Evolutionary conservation across 2,888 invertebrate species (phyloP).

Genomic region (Macaria notata): DNA sequence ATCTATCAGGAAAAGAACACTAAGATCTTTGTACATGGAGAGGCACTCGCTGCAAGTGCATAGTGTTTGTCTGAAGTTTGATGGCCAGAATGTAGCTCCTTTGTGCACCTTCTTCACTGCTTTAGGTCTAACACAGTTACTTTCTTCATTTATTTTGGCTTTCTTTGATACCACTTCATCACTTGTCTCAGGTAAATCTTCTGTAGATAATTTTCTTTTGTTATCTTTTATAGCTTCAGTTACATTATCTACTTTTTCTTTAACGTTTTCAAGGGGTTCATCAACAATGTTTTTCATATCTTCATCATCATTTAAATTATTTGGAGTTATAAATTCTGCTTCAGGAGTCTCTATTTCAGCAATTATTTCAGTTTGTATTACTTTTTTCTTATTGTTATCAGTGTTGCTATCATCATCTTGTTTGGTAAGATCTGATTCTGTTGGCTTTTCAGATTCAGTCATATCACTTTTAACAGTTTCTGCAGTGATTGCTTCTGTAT

Average conservation of each 20-base stretch:
- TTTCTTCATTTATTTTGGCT: conserved; percentile 46
- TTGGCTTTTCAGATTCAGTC: too few species aligned
- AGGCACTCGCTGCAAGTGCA: conserved; percentile 87
- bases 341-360: neutral
- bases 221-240: conserved; percentile 29
- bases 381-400: too few species aligned
- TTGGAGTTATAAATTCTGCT: neutral
- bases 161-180: conserved; percentile 49
- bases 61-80: conserved; percentile 88
- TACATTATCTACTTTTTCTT: conserved; percentile 4
- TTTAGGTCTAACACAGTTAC: conserved; percentile 57
- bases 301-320: neutral
- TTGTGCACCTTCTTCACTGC: conserved; percentile 51
- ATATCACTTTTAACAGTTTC: conserved; percentile 5
- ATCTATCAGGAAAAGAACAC: conserved; percentile 89
- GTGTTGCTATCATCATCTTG: too few species aligned
- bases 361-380: neutral
- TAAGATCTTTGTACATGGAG: conserved; percentile 86
- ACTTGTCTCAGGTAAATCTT: conserved; percentile 41
- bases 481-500: conserved; percentile 7
- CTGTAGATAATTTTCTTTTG: conserved; percentile 60
- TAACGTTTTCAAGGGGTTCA: neutral
- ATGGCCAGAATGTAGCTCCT: conserved; percentile 89
- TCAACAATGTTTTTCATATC: neutral
- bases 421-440: too few species aligned